These are phyloP conservation scores for Erpornis zantholeuca DNA, from an alignment of 2,113 vertebrate genomes.

Conservation along the genomic window DNA sequence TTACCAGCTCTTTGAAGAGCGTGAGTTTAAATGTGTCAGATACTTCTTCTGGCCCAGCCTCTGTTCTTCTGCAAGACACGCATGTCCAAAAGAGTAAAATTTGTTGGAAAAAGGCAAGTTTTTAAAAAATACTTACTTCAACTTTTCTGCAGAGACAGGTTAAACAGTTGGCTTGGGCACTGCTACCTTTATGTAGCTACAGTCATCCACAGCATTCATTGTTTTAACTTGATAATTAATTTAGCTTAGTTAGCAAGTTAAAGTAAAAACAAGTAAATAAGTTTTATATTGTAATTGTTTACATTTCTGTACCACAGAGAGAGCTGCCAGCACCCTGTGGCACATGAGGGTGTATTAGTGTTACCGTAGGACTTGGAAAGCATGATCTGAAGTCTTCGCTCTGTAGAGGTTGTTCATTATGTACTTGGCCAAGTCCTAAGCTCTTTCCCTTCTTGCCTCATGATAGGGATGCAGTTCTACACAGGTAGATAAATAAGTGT, in stretches of 20 bases:
- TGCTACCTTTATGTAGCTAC: background rate
- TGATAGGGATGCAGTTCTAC: no score
- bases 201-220: background rate
- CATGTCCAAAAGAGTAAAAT: background rate
- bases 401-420: accelerated
- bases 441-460: accelerated
- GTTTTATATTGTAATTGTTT: background rate
- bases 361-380: background rate
- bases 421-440: background rate
- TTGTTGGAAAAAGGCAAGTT: background rate
- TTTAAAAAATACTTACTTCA: background rate
- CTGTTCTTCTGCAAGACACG: background rate
- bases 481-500: accelerated
- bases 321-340: accelerated
- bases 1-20: background rate
- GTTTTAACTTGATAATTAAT: background rate
- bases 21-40: background rate
- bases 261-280: background rate
- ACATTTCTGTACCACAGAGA: background rate
- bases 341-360: accelerated
- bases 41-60: background rate
- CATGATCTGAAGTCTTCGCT: accelerated
- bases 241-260: background rate
- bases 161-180: background rate
- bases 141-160: background rate